Conservation (phyloP, 1,140 invertebrate species). For the Drosophila elegans region DNA sequence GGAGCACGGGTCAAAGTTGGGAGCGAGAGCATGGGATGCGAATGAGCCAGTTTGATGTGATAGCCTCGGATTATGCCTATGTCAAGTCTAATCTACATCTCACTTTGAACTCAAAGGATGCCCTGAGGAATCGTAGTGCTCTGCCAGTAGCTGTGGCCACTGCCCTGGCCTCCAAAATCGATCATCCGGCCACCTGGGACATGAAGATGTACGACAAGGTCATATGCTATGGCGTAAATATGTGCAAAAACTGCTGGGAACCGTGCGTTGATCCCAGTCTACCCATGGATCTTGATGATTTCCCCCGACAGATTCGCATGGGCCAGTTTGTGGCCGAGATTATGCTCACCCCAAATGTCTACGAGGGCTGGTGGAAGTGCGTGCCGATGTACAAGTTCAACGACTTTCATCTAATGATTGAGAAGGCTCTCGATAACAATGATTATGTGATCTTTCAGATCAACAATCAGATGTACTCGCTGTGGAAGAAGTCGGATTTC, state of each 20-base stretch:
- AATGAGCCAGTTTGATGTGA: conserved; percentile 68
- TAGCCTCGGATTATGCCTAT: conserved; percentile 77
- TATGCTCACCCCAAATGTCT: conserved; percentile 56
- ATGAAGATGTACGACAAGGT: conserved; percentile 73
- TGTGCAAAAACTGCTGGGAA: conserved; percentile 79
- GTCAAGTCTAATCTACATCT: conserved; percentile 70
- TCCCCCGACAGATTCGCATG: conserved; percentile 68
- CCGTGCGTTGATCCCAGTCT: conserved; percentile 54
- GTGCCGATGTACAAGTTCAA: conserved; percentile 76
- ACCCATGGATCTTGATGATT: conserved; percentile 69
- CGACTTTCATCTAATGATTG: conserved; percentile 66
- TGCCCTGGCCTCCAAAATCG: conserved; percentile 71
- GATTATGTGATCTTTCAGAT: conserved; percentile 76
- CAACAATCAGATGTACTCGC: conserved; percentile 76
- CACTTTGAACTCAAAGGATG: conserved; percentile 60
- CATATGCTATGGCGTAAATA: conserved; percentile 75
- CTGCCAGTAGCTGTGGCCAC: conserved; percentile 68
- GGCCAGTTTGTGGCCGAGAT: conserved; percentile 70
- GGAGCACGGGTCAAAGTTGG: conserved; percentile 34
- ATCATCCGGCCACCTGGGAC: conserved; percentile 81
- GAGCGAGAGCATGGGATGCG: conserved; percentile 67
- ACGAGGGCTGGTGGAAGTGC: conserved; percentile 76
- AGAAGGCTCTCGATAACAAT: conserved; percentile 50
- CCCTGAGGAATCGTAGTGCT: conserved; percentile 72
- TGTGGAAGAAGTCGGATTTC: conserved; percentile 77